Percentiles rank a stretch among this genome's conserved stretches.
Evolutionary conservation across 2,797 vertebrate species (phyloP).

Genomic region (Botia kubotai): DNA sequence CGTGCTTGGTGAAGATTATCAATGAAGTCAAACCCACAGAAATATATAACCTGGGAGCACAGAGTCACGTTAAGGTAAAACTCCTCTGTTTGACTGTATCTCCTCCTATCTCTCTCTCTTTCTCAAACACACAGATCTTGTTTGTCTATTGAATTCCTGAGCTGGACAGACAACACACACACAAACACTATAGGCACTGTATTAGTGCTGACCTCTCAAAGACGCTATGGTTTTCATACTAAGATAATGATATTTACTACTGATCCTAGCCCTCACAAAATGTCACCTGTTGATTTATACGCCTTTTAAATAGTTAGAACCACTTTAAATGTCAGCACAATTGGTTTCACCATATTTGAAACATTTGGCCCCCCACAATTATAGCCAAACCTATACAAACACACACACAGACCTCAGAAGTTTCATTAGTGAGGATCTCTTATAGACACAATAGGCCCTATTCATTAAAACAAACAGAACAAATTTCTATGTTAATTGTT

Average conservation of each 20-base stretch:
- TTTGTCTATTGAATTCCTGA: conserved; percentile 58
- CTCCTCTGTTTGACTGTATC: not conserved
- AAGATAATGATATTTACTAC: not conserved
- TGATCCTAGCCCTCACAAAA: not conserved
- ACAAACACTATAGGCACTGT: not conserved
- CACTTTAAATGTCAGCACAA: not conserved
- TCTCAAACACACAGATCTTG: conserved; percentile 16
- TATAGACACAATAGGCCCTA: too few species aligned
- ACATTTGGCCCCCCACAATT: too few species aligned
- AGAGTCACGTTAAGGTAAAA: conserved; percentile 96
- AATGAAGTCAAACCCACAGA: conserved; percentile 94
- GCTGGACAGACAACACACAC: conserved; percentile 27
- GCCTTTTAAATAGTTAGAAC: not conserved
- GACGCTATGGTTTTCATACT: not conserved
- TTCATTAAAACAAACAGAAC: too few species aligned
- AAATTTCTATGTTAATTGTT: too few species aligned
- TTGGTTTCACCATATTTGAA: too few species aligned
- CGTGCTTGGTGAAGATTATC: conserved; percentile 98
- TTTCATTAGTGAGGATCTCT: too few species aligned
- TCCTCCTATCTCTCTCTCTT: not conserved
- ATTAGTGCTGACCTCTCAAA: too few species aligned
- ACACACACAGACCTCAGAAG: too few species aligned
- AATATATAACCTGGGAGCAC: conserved; percentile 98
- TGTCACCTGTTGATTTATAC: not conserved
- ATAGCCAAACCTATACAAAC: too few species aligned